phyloP scores from a whole-genome alignment of 2,888 invertebrate genomes.

The Myathropa florea region DNA sequence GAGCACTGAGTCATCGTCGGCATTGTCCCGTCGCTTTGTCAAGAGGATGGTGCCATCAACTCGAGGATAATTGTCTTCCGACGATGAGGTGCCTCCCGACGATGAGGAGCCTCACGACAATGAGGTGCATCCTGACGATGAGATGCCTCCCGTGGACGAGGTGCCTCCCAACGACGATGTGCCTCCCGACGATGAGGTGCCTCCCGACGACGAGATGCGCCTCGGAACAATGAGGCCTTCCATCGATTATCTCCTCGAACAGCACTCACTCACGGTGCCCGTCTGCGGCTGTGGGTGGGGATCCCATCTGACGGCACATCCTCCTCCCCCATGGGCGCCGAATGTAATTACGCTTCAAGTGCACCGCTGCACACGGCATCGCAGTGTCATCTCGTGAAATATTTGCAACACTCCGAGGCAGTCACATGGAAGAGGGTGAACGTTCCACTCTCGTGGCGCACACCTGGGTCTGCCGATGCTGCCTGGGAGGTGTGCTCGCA shows the following conservation, averaged over 20 bases:
- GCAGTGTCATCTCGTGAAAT: neutral
- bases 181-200: slow-evolving; percentile 30
- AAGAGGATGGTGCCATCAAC: slow-evolving; percentile 27
- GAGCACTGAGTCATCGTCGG: neutral
- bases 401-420: neutral
- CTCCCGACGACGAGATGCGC: too few species aligned
- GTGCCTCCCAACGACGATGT: neutral
- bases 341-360: slow-evolving; percentile 15
- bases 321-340: neutral
- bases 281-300: neutral
- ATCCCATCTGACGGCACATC: neutral
- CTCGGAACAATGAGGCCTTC: neutral
- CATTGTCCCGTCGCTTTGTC: neutral
- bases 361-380: neutral
- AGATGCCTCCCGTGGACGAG: slow-evolving; percentile 42
- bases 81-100: neutral
- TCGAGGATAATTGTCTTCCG: slow-evolving; percentile 54
- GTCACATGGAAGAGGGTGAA: neutral
- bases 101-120: slow-evolving; percentile 43
- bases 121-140: neutral
- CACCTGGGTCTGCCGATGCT: neutral
- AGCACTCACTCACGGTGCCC: neutral
- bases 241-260: slow-evolving; percentile 25
- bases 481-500: neutral
- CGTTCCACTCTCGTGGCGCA: neutral